phyloP scores from a whole-genome alignment of 2,113 vertebrate species.

The Taurulus bubalis region DNA sequence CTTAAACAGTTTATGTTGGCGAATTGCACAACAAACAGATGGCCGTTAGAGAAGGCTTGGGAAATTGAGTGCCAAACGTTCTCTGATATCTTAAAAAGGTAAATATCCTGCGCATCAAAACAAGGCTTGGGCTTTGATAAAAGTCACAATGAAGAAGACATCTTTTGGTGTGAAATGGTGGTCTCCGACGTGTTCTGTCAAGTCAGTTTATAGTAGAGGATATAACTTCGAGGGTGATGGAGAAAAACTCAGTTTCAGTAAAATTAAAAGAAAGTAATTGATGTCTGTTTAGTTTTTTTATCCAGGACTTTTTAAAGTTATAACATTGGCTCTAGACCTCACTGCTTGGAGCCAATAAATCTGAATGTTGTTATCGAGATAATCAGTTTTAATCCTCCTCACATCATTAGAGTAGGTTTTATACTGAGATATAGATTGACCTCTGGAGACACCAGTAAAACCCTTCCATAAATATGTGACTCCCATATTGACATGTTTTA shows the following conservation, averaged over 20 bases:
- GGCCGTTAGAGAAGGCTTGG: neutral
- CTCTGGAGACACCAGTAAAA: conserved; percentile 2
- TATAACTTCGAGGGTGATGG: neutral
- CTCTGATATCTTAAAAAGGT: neutral
- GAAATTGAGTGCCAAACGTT: neutral
- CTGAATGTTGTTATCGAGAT: neutral
- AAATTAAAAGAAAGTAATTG: neutral
- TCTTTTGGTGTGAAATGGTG: neutral
- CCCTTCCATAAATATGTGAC: conserved; percentile 6
- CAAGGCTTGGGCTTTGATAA: neutral
- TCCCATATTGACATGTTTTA: neutral
- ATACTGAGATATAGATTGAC: neutral
- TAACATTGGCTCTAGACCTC: neutral
- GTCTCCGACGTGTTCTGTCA: neutral
- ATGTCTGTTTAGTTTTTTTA: neutral
- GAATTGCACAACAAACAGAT: neutral
- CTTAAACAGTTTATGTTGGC: neutral
- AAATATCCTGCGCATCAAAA: neutral
- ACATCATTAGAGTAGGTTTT: neutral
- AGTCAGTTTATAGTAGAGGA: neutral
- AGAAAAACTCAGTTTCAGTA: neutral
- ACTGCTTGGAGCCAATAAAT: neutral
- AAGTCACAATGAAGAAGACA: neutral
- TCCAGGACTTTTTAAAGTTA: neutral
- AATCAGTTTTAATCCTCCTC: conserved; percentile 13